Evolutionary conservation across 2,113 vertebrate genomes (phyloP), one percentile per base, ranked within the genome.

Genomic region (Melanostigma gelatinosum): DNA sequence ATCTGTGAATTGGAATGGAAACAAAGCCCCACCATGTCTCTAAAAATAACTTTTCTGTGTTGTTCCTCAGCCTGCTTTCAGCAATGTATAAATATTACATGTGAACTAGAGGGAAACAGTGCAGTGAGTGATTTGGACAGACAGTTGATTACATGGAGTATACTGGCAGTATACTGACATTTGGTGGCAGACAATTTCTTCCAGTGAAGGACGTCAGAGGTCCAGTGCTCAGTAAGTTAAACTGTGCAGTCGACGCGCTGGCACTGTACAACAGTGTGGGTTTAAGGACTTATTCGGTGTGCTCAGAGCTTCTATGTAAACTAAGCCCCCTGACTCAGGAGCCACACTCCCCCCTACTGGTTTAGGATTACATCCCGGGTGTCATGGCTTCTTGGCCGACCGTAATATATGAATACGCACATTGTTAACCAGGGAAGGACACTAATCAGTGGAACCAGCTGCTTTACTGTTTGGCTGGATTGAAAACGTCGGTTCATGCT

Each of bases 1-100:
- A 72, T 75, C 57, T 75, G 73, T 73, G 61, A 42, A 32, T 46
- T 54, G 52, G 54, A 71, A 77, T 72, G 60, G 58, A 80, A 72
- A 65, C 38, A 24, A 16, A 72, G 61, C 6, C 22, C 16, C 22
- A 27, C 38, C 62, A 76, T 11, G 34, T 34, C 29, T 66, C 75
- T 61, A 57, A 82, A 79, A 75, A 78, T 71, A 77, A 44, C 34
- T 61, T 57, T 13, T n/a, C 32, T 72, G 38, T 48, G 7, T 52
- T 57, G 16, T n/a, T 52, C 40, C 29, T 46, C 61, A 42, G 65
- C 46, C 24, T 8, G 72, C 36, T 76, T 64, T 55, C 61, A 38
- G 20, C 29, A 36, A 65, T 29, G 20, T 76, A 62, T 73, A 52
- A 73, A 70, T 85, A 71, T 82, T 57, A 38, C 13, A 15, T 34